Evolutionary conservation across 2,113 vertebrate genomes (phyloP).

Genomic region (Pimephales promelas): DNA sequence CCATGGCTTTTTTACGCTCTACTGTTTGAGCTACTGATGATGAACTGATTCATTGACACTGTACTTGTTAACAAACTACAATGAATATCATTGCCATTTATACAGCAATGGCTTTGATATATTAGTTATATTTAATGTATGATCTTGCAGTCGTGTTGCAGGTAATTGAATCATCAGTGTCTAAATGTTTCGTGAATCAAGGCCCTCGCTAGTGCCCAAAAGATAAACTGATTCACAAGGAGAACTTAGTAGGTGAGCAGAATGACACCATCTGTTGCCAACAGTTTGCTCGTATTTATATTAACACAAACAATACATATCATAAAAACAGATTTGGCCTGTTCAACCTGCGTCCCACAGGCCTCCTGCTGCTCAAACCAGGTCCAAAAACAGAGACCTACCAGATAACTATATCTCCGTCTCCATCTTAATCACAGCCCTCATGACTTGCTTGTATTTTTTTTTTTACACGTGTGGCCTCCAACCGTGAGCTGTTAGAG

Average conservation of each 20-base stretch:
- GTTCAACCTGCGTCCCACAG: constrained; percentile 25
- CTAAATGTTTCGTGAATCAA: constrained; percentile 1
- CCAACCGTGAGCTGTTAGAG: constrained; percentile 11
- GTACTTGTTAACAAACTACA: background rate
- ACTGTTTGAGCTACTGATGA: background rate
- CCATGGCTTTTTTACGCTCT: background rate
- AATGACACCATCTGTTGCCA: constrained; percentile 16
- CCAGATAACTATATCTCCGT: constrained; percentile 43
- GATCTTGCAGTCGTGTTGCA: background rate
- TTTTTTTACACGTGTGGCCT: constrained; percentile 50
- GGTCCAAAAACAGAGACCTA: constrained; percentile 33
- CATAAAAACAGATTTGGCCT: constrained; percentile 14
- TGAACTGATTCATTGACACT: no score
- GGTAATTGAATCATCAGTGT: background rate
- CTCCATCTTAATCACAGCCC: constrained; percentile 46
- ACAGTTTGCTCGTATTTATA: background rate
- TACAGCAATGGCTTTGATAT: background rate
- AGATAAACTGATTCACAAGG: background rate
- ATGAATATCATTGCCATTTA: background rate
- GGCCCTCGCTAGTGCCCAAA: background rate
- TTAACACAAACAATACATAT: constrained; percentile 29
- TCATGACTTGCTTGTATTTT: constrained; percentile 45
- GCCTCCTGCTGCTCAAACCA: constrained; percentile 14
- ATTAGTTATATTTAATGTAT: background rate
- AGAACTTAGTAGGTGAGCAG: background rate